Percentiles rank a stretch among this genome's conserved stretches.
These are phyloP conservation scores for Rutilus rutilus DNA, from an alignment of 2,113 vertebrate genomes.

Conservation along the genomic window DNA sequence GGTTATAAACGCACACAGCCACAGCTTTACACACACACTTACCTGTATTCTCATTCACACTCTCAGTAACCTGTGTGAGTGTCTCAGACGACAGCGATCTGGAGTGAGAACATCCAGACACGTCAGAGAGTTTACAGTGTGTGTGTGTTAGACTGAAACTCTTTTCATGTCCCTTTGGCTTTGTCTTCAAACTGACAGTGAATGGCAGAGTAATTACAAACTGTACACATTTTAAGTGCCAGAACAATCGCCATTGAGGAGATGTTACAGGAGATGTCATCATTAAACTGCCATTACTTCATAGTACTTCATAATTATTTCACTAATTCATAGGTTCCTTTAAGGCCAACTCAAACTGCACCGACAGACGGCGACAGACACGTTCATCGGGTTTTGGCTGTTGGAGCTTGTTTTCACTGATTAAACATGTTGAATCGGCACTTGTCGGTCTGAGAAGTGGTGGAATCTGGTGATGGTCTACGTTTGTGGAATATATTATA, in stretches of 20 bases:
- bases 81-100: slow-evolving; percentile 66
- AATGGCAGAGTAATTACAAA: neutral
- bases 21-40: slow-evolving; percentile 59
- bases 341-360: neutral
- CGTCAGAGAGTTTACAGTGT: slow-evolving; percentile 47
- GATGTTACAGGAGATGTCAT: neutral
- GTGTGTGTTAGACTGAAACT: neutral
- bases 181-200: neutral
- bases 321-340: neutral
- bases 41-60: slow-evolving; percentile 71
- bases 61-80: slow-evolving; percentile 45
- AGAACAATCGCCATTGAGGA: neutral
- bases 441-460: too few relatives aligned
- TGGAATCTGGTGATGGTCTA: too few relatives aligned
- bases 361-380: too few relatives aligned
- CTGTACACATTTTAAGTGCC: neutral
- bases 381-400: too few relatives aligned
- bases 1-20: slow-evolving; percentile 56
- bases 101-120: slow-evolving; percentile 60
- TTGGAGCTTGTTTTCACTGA: too few relatives aligned
- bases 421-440: too few relatives aligned
- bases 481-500: too few relatives aligned
- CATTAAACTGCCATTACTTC: neutral
- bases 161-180: neutral
- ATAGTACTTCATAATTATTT: neutral